phyloP scores from a whole-genome alignment of 2,113 vertebrate species.

The Serilophus lunatus region DNA sequence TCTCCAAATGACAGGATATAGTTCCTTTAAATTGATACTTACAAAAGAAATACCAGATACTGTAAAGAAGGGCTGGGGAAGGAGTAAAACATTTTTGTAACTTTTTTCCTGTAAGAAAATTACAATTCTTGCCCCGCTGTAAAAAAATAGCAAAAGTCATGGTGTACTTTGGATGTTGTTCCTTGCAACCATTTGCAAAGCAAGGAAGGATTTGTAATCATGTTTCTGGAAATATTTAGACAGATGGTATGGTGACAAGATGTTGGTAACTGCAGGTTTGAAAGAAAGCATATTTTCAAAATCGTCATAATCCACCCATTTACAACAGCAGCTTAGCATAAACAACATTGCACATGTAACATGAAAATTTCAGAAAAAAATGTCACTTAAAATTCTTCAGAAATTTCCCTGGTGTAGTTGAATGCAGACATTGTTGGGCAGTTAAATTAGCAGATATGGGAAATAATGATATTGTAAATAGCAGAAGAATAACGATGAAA shows the following conservation, averaged over 20 bases:
- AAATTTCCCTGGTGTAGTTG: background rate
- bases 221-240: constrained; percentile 37
- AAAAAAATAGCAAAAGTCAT: constrained; percentile 12
- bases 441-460: background rate
- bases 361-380: background rate
- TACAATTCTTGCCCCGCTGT: background rate
- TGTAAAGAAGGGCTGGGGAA: background rate
- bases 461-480: background rate
- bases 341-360: background rate
- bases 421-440: background rate
- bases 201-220: constrained; percentile 17
- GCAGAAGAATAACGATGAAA: background rate
- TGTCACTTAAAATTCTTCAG: background rate
- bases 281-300: constrained; percentile 25
- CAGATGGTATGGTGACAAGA: background rate
- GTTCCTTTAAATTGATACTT: constrained; percentile 38
- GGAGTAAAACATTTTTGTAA: background rate
- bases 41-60: background rate
- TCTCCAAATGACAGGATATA: constrained; percentile 20
- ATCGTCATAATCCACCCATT: background rate
- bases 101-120: background rate
- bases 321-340: background rate
- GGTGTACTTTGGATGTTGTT: background rate
- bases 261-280: background rate
- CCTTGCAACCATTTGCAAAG: background rate